Base-by-base conservation (phyloP, 2,797 vertebrate genomes). In the Simalia tracyae region DNA sequence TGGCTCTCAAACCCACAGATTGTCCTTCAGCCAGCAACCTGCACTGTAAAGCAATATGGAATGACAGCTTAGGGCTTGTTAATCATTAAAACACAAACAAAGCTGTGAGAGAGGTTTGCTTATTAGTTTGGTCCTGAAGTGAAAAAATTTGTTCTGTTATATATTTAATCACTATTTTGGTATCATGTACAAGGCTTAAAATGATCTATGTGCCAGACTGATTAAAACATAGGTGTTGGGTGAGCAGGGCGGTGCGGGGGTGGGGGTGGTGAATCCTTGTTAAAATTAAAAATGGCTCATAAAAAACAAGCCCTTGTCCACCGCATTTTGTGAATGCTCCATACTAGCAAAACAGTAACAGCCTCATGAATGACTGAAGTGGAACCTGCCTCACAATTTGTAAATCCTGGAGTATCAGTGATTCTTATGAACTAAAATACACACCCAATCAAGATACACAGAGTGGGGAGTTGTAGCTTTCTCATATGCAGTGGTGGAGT, bases 211-310 rank as follows among this genome's bases (percentile, higher is more conserved):
- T 90, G 31, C 86, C 88, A 92, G 36, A 87, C 42, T 88, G 91
- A n/a, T 84, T 93, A 90, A 93, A 42, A 88, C 22, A 57, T 87
- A 93, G 88, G 86, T 93, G 88, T 84, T 84, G 89, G 93, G 91
- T 24, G 42, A 81, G 19, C 72, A 81, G 19, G 36, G 72, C 19
- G 42, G 72, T 87, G 54, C 46, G 28, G 57, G 84, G 90, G 68
- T 12, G 50, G 63, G 66, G 87, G 31, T 54, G 36, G 54, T 22
- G 11, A 36, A 36, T 93, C 72, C 72, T 92, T 90, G 56, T 72
- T 88, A 81, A 88, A 90, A 93, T 93, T 88, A 90, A 92, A 93
- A 90, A 68, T 87, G 68, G 50, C 89, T 90, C 81, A 87, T 36
- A 46, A 87, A 88, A 92, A 57, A 28, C 31, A 90, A 57, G 15